Base-by-base conservation (phyloP, 1,140 invertebrate species). In the Drosophila malerkotliana region DNA sequence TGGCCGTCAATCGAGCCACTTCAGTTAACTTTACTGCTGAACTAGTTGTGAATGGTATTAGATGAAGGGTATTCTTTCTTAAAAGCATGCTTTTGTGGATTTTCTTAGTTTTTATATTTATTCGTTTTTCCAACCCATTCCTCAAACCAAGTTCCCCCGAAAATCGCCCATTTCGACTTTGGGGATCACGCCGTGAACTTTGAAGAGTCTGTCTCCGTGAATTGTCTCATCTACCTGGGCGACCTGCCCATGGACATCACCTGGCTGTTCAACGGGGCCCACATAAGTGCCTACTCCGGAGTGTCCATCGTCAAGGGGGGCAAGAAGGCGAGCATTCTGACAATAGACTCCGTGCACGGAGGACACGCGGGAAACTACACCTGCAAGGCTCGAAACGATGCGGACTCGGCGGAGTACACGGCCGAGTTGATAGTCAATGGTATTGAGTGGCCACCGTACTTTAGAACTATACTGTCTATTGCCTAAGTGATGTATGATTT, bases 221-320 rank as follows among this genome's bases (percentile, higher is more conserved):
- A 94, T 45, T 99, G 98, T 92, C 94, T 96, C 34, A 95, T 98
- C 15, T 94, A 95, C 67, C 96, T 97, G 91, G 97, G 97, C 34
- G 97, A 98, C 91, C 92, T 95, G 73, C 97, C 97, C 4, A 93
- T 98, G 76, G 94, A 95, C 55, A 96, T 97, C 67, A 92, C 92
- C 10, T 98, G 97, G 96, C 93, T 94, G 51, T 96, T 96, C 79
- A 94, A 96, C 76, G 94, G 94, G 69, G 92, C 93, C 0, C 64
- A 74, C 49, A 58, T 91, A 1, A 89, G 77, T 24, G 30, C 77
- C 10, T 91, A 79, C 48, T 78, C 77, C 1, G 91, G 91, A 32
- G 77, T 91, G 5, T 88, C 90, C n/a, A 90, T 92, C 47, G 89
- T 91, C 3, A 91, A 91, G 62, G 90, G 91, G 10, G 91, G 91